Evolutionary conservation across 2,888 invertebrate genomes (phyloP).

Genomic region (Copidosoma aretas): DNA sequence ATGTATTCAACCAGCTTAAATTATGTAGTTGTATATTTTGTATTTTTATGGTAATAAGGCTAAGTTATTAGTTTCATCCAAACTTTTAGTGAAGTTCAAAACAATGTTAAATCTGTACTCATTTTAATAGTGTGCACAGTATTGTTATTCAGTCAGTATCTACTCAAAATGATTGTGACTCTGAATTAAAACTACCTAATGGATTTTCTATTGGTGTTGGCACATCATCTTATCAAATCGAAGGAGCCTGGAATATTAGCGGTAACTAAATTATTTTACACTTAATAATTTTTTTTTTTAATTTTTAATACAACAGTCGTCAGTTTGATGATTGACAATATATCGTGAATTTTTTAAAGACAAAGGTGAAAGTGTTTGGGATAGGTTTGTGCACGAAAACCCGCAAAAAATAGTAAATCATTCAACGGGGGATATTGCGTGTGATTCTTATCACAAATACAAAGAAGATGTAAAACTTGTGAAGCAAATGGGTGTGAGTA

Average conservation of each 20-base stretch:
- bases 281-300: no score
- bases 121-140: not conserved
- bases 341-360: constrained; percentile 59
- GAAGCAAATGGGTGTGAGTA: constrained; percentile 46
- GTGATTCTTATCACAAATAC: constrained; percentile 74
- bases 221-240: constrained; percentile 70
- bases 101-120: no score
- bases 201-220: constrained; percentile 70
- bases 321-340: no score
- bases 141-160: not conserved
- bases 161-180: not conserved
- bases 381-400: constrained; percentile 65
- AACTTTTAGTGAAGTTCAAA: no score
- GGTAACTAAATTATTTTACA: constrained; percentile 32
- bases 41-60: not conserved
- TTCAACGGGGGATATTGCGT: constrained; percentile 71
- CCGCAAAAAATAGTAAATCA: constrained; percentile 66
- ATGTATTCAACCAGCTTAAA: no score
- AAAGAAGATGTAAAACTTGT: constrained; percentile 60
- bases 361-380: constrained; percentile 73
- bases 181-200: constrained; percentile 55
- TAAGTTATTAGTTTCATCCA: not conserved
- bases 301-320: no score
- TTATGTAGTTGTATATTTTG: not conserved
- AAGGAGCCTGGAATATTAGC: constrained; percentile 64